Conservation (phyloP, 1,140 invertebrate genomes). For the Aphelinus atriplicis region DNA sequence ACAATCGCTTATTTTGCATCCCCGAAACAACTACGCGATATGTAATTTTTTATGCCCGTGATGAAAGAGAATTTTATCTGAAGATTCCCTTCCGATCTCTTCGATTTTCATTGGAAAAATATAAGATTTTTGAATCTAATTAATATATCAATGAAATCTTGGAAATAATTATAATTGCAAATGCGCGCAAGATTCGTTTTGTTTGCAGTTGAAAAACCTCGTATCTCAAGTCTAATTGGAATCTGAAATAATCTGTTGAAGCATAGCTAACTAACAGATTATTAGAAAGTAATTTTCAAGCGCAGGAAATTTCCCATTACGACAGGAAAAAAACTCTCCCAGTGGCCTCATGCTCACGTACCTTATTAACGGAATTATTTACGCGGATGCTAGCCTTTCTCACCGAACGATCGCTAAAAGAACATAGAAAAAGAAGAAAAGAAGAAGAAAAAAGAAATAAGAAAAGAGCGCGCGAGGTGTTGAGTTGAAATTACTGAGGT, state of each 20-base stretch:
- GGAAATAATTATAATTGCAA: no score
- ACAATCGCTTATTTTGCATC: no score
- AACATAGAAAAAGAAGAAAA: constrained; percentile 1
- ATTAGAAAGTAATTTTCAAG: constrained; percentile 22
- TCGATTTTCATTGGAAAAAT: no score
- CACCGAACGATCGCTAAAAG: constrained; percentile 32
- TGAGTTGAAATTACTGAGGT: constrained; percentile 56
- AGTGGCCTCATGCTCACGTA: constrained; percentile 41
- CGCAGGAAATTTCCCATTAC: constrained; percentile 48
- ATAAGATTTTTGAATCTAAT: no score
- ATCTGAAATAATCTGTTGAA: constrained; percentile 40
- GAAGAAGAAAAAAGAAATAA: not conserved
- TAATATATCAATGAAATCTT: no score
- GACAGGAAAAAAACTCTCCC: constrained; percentile 48
- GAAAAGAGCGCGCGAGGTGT: constrained; percentile 28
- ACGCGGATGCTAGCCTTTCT: constrained; percentile 47
- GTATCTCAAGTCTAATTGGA: constrained; percentile 40
- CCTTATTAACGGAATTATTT: constrained; percentile 57
- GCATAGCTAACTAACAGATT: constrained; percentile 1
- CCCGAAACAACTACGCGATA: no score
- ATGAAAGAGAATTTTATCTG: no score
- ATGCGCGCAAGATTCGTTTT: no score
- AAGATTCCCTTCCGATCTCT: no score
- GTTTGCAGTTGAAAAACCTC: not conserved
- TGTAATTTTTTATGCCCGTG: no score